Conservation (phyloP, 2,888 invertebrate species). For the Achlya flavicornis region DNA sequence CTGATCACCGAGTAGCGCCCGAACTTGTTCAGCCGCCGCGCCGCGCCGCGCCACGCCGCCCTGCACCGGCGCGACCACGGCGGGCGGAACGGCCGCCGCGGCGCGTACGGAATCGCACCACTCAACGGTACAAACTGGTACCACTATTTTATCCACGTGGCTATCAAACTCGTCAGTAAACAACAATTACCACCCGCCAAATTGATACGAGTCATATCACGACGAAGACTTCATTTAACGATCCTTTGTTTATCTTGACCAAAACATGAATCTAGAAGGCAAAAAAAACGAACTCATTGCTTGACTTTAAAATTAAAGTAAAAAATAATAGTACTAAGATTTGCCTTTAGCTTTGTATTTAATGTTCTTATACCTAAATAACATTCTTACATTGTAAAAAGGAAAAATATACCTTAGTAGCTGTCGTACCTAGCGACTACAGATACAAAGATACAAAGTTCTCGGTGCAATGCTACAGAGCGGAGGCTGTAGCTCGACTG, state of each 20-base stretch:
- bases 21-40: slow-evolving; percentile 77
- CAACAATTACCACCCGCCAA: slow-evolving; percentile 35
- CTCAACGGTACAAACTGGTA: slow-evolving; percentile 80
- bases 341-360: too few relatives aligned
- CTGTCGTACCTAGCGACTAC: background rate
- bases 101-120: slow-evolving; percentile 50
- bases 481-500: slow-evolving; percentile 49
- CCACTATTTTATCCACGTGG: slow-evolving; percentile 76
- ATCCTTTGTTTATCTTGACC: too few relatives aligned
- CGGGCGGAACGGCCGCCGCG: slow-evolving; percentile 14
- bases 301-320: too few relatives aligned
- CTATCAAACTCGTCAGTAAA: slow-evolving; percentile 69
- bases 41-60: slow-evolving; percentile 65
- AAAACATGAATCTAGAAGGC: too few relatives aligned
- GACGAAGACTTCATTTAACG: slow-evolving; percentile 18
- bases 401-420: slow-evolving; percentile 1
- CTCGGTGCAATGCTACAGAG: slow-evolving; percentile 57
- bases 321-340: too few relatives aligned
- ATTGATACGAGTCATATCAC: background rate
- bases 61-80: slow-evolving; percentile 48
- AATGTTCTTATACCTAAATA: too few relatives aligned
- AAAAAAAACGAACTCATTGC: too few relatives aligned
- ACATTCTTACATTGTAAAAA: slow-evolving; percentile 1
- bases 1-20: slow-evolving; percentile 77
- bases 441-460: slow-evolving; percentile 43